Evolutionary conservation across 2,797 vertebrate genomes (phyloP).

Genomic region (Pagetopsis macropterus): DNA sequence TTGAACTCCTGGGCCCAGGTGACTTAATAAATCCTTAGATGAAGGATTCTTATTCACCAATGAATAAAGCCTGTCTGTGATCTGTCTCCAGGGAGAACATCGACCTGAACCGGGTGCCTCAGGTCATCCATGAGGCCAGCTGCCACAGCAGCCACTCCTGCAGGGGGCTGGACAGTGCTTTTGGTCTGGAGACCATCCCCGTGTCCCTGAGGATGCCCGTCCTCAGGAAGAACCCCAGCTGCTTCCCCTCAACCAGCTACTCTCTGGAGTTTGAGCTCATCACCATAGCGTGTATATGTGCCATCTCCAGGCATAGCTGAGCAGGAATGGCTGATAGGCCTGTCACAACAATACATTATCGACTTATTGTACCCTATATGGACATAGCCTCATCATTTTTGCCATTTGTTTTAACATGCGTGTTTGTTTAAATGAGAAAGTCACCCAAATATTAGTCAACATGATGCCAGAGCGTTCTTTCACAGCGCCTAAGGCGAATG

Average conservation of each 20-base stretch:
- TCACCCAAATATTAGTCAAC: too few relatives aligned
- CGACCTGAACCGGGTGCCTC: conserved; percentile 80
- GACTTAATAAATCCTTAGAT: too few relatives aligned
- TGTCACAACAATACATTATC: too few relatives aligned
- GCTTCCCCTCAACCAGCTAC: conserved; percentile 71
- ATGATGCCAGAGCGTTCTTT: too few relatives aligned
- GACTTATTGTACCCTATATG: too few relatives aligned
- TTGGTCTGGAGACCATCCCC: conserved; percentile 81
- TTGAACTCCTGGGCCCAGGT: too few relatives aligned
- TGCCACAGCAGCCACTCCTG: conserved; percentile 82
- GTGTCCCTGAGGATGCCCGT: conserved; percentile 82
- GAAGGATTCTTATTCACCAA: not conserved
- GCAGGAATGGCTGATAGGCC: not conserved
- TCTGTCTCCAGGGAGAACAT: conserved; percentile 74
- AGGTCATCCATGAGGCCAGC: conserved; percentile 81
- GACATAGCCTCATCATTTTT: too few relatives aligned
- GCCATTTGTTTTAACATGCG: too few relatives aligned
- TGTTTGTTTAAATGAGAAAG: too few relatives aligned
- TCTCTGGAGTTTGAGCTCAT: conserved; percentile 83
- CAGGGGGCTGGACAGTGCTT: conserved; percentile 61
- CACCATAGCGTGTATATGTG: conserved; percentile 85
- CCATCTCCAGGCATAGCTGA: conserved; percentile 76
- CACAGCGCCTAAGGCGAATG: too few relatives aligned
- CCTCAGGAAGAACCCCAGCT: conserved; percentile 78
- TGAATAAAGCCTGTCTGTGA: not conserved